Conservation (phyloP, 2,113 vertebrate species). For the Galbula dea region DNA sequence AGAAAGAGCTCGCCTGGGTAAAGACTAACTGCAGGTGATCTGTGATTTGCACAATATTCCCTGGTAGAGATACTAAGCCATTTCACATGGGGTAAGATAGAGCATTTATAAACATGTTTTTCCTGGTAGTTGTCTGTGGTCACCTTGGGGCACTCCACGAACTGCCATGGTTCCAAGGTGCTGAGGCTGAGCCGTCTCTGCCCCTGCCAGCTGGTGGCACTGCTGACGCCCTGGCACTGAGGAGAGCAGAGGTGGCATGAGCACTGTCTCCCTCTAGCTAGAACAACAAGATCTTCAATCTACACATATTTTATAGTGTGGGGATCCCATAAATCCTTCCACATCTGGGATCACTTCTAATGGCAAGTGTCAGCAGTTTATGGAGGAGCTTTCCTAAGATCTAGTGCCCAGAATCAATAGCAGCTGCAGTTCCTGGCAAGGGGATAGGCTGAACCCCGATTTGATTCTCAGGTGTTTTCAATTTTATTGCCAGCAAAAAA, state of each 20-base stretch:
- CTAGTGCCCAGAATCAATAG: slow-evolving; percentile 56
- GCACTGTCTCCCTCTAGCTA: not conserved
- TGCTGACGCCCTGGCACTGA: not conserved
- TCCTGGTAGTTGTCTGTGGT: not conserved
- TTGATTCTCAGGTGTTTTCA: slow-evolving; percentile 61
- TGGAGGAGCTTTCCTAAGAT: slow-evolving; percentile 57
- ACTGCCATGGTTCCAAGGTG: not conserved
- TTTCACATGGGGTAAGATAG: not conserved
- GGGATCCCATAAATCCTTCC: slow-evolving; percentile 62
- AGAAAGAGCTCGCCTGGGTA: not conserved
- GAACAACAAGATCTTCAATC: not conserved
- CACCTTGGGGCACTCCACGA: not conserved
- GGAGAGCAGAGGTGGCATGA: accelerated
- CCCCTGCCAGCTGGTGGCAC: not conserved
- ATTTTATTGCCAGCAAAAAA: slow-evolving; percentile 51
- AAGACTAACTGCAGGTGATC: not conserved
- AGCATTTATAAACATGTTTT: not conserved
- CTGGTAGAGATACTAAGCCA: not conserved
- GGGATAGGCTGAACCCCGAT: slow-evolving; percentile 12
- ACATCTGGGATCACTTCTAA: slow-evolving; percentile 57
- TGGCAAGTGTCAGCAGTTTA: slow-evolving; percentile 59
- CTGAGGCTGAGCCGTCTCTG: not conserved
- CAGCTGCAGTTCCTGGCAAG: slow-evolving; percentile 44
- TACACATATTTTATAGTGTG: slow-evolving; percentile 4
- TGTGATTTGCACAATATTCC: not conserved